Base-by-base conservation (phyloP, 37 sponge, comb jelly and placozoan genomes). In the Oopsacas minuta region DNA sequence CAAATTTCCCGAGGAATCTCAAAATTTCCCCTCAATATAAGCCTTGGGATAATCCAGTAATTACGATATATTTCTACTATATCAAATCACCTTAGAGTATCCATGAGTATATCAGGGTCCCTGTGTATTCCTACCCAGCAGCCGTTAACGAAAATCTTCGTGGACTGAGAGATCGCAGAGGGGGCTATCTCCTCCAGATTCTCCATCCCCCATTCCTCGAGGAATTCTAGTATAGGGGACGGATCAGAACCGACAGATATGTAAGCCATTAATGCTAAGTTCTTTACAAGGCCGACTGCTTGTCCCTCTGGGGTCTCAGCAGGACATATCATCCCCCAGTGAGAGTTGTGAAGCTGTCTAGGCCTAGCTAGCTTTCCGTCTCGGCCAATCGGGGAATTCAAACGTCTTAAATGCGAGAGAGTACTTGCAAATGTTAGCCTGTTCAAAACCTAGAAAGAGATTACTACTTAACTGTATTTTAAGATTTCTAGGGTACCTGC, bases 271-370 rank as follows among this genome's bases (percentile, higher is more conserved):
- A 99, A 86, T 1, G 99, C 99, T 37, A 99, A 86, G 89, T 99
- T 99, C 92, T 99, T 99, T 81, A 99, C 99, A 84, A 99, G 86
- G 22, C 99, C 99, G 1, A 99, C 99, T n/a, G 99, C 99, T 86
- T 90, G 93, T 7, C 99, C 99, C 87, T 99, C 99, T 15, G 99
- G 99, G 1, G 99, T 99, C 83, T 99, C 99, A 10, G 99, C 99
- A 3, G 99, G 99, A 83, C 99, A 99, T 39, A 99, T 99, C 99
- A 99, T 99, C 28, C 99, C 99, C 99, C 99, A 99, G 89, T 92
- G 96, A 38, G 93, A 93, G 89, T 99, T 99, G 89, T 99, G 99
- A 37, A 99, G 91, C 88, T 99, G 99, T 23, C 99, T 86, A 49
- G 99, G 99, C 7, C 92, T 49, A 36, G 99, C 99, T 86, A 99